A percentile compares a stretch with the other conserved stretches of the same genome.
Conservation (phyloP, 2,797 vertebrate species). For the Leuciscus waleckii region DNA sequence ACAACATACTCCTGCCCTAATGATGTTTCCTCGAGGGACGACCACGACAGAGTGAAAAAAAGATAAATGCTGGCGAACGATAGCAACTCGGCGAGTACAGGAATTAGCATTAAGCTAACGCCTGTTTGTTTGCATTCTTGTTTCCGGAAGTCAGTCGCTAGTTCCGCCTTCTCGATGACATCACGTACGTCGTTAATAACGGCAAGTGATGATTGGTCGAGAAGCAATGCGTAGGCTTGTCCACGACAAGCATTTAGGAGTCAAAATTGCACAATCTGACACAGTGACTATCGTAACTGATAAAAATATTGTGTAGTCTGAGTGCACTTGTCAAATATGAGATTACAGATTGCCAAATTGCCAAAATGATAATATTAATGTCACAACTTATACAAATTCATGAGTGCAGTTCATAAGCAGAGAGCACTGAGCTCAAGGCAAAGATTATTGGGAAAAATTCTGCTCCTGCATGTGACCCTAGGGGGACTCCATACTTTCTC, state of each 20-base stretch:
- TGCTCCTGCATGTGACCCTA: not conserved
- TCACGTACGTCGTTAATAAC: not conserved
- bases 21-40: too few relatives aligned
- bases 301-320: not conserved
- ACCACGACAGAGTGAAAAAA: too few relatives aligned
- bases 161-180: not conserved
- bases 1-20: too few relatives aligned
- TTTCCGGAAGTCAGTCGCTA: not conserved
- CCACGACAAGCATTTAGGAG: not conserved
- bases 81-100: too few relatives aligned
- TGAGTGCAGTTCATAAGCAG: not conserved
- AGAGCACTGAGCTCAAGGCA: not conserved
- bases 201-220: not conserved
- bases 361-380: too few relatives aligned
- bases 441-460: not conserved
- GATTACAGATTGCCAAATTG: not conserved
- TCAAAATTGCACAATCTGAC: not conserved
- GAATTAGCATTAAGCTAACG: too few relatives aligned
- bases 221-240: not conserved
- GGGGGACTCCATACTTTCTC: slow-evolving; percentile 11
- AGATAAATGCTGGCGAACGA: too few relatives aligned
- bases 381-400: not conserved
- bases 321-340: not conserved
- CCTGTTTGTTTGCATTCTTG: too few relatives aligned
- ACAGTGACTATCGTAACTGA: not conserved